Evolutionary conservation across 2,888 invertebrate genomes (phyloP).

Genomic region (Lordiphosa andalusiaca): DNA sequence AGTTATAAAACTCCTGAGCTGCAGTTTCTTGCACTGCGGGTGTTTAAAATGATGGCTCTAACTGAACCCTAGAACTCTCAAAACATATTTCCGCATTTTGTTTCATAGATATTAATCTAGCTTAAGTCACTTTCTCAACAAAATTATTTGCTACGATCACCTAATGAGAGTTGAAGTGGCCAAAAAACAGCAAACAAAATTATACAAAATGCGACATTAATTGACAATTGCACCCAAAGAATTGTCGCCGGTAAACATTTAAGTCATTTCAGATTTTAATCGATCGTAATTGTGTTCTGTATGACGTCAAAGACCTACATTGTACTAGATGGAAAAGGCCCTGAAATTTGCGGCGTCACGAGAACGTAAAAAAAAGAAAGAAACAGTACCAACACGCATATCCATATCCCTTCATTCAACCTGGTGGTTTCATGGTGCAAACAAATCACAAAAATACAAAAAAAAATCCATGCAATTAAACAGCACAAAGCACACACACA

Average conservation of each 20-base stretch:
- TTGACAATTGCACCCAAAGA: constrained; percentile 4
- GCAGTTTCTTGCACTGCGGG: no score
- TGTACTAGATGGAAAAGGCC: constrained; percentile 12
- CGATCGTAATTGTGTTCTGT: constrained; percentile 42
- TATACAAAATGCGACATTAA: constrained; percentile 2
- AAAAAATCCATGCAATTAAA: constrained; percentile 29
- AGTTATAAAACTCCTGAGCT: no score
- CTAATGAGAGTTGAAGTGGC: no score
- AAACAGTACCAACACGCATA: constrained; percentile 35
- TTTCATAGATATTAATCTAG: no score
- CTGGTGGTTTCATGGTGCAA: constrained; percentile 31
- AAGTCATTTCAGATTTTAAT: constrained; percentile 33
- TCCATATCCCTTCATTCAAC: constrained; percentile 28
- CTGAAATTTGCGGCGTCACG: constrained; percentile 40
- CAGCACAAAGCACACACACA: constrained; percentile 9
- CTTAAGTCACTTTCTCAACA: no score
- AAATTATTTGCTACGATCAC: no score
- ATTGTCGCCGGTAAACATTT: constrained; percentile 36
- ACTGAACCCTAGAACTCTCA: no score
- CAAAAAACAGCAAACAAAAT: neutral
- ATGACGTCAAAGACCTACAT: constrained; percentile 49
- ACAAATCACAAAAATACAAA: constrained; percentile 34
- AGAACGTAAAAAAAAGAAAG: constrained; percentile 14
- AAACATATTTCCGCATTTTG: no score
- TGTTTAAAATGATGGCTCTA: no score